Conservation (phyloP, 2,113 vertebrate species). For the Motacilla alba region DNA sequence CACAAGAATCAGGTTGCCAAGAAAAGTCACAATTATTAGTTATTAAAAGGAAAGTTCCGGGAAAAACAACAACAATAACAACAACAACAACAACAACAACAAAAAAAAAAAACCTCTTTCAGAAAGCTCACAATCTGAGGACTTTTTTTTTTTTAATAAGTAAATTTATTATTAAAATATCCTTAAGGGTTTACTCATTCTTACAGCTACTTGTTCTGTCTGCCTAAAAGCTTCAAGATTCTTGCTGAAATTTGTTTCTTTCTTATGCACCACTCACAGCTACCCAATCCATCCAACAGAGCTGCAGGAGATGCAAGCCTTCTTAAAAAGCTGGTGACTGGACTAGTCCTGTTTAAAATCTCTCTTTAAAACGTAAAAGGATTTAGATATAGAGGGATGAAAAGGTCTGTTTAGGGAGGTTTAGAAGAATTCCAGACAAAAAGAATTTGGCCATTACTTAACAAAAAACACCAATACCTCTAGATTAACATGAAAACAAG, state of each 20-base stretch:
- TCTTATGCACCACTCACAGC: neutral
- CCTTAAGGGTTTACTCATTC: neutral
- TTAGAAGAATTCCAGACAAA: neutral
- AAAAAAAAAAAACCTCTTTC: neutral
- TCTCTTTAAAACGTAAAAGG: neutral
- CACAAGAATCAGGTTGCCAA: conserved; percentile 18
- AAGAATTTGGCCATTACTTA: neutral
- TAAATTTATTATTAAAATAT: conserved; percentile 52
- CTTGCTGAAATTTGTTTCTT: neutral
- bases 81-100: too few species aligned
- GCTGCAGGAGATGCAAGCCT: neutral
- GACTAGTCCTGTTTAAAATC: neutral
- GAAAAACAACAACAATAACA: too few species aligned
- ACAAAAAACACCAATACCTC: neutral
- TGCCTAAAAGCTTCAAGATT: neutral
- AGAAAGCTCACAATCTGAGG: conserved; percentile 41
- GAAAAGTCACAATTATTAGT: conserved; percentile 20
- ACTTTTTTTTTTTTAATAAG: neutral
- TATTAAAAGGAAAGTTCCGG: conserved; percentile 58
- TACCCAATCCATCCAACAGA: neutral
- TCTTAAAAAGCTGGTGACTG: neutral
- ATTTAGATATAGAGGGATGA: neutral
- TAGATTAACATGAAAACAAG: neutral
- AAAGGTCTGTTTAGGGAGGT: neutral
- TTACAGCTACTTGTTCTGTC: neutral